Base-by-base conservation (phyloP, 2,113 vertebrate species). In the Malurus alboscapulatus region DNA sequence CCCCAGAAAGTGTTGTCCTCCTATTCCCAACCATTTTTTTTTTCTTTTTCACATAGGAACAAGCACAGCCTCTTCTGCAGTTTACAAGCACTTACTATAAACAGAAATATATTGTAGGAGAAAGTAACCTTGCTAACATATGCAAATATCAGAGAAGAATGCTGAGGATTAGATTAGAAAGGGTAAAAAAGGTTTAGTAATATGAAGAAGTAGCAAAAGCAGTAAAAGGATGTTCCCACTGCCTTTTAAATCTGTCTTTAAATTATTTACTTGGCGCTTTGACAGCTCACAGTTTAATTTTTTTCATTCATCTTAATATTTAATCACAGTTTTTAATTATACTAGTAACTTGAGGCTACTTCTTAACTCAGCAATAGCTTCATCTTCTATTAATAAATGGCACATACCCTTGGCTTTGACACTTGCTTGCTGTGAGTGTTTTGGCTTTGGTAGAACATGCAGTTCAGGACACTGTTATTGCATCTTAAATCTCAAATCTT, bases 281-380 rank as follows among this genome's bases (percentile, higher is more conserved):
- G 88, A 91, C 88, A 88, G 38, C 51, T 68, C 74, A 91, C 47
- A 72, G 69, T 89, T 94, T 82, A 66, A 54, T 6, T 85, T 84
- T 92, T 91, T 92, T 77, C 67, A 63, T 91, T 90, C 44, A 57
- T 93, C 71, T 91, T 90, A 94, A 83, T 93, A 88, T 88, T 96
- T 96, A 93, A 93, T 94, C 68, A 91, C 55, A 74, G 20, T 84
- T 94, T 95, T 94, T 77, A 95, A 96, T 96, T 94, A 91, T 73
- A 83, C 40, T 81, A 65, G 90, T 84, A 91, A 94, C 90, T 92
- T 55, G 81, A 90, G 90, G 90, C 82, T 88, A 50, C 82, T 77
- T 85, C 75, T 94, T 81, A 85, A 92, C 76, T 90, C 90, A 88
- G 91, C 82, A 92, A 88, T 91, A 77, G 32, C 59, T 92, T 90